Evolutionary conservation across 2,113 vertebrate species (phyloP).

Genomic region (Centropus unirufus): DNA sequence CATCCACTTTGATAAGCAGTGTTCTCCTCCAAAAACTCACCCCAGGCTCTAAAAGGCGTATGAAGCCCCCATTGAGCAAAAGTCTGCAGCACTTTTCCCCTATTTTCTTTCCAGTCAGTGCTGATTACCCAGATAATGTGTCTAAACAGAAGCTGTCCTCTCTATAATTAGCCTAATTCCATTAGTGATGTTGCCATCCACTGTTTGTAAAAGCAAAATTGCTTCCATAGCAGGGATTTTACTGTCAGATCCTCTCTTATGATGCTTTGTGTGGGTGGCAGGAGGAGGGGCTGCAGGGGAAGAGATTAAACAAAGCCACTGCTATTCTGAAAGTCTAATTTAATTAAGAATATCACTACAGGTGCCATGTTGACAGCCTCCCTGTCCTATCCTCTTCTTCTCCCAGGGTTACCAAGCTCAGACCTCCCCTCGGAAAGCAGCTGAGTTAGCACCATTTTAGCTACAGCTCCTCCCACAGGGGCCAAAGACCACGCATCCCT

Average conservation of each 20-base stretch:
- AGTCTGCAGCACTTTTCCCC: slow-evolving; percentile 60
- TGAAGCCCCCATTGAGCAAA: slow-evolving; percentile 45
- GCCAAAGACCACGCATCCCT: background rate
- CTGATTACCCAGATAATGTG: slow-evolving; percentile 77
- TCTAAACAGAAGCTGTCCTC: slow-evolving; percentile 78
- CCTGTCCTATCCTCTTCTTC: slow-evolving; percentile 37
- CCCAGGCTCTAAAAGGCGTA: slow-evolving; percentile 32
- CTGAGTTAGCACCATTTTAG: slow-evolving; percentile 41
- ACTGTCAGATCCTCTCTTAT: slow-evolving; percentile 73
- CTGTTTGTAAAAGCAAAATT: slow-evolving; percentile 75
- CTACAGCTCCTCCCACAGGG: background rate
- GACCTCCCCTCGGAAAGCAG: slow-evolving; percentile 4
- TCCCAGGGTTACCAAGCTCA: background rate
- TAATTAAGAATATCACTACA: slow-evolving; percentile 71
- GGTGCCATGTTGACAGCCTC: slow-evolving; percentile 60
- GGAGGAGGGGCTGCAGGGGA: slow-evolving; percentile 60
- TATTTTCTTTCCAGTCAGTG: slow-evolving; percentile 75
- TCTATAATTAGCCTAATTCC: slow-evolving; percentile 79
- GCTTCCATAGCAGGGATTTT: slow-evolving; percentile 73
- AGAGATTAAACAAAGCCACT: slow-evolving; percentile 72
- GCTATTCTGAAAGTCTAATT: slow-evolving; percentile 73
- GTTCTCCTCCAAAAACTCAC: slow-evolving; percentile 41
- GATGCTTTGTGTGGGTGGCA: slow-evolving; percentile 73
- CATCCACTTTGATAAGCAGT: slow-evolving; percentile 2
- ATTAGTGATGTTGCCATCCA: slow-evolving; percentile 78